Percentiles rank a stretch among this genome's conserved stretches.
phyloP scores from a whole-genome alignment of 1,140 invertebrate species.

The Lepidurus packardi region DNA sequence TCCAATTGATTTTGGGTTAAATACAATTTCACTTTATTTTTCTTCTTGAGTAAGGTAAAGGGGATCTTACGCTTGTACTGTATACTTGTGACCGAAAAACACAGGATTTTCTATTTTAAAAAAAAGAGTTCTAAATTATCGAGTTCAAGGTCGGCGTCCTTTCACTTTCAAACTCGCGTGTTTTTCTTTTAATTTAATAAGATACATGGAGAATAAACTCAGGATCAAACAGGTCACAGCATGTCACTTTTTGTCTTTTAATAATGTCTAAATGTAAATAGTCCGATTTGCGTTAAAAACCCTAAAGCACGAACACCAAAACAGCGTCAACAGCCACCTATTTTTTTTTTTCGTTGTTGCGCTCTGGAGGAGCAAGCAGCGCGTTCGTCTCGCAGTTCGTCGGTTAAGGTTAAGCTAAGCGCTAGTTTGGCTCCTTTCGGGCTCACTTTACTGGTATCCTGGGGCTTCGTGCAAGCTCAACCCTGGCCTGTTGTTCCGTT shows the following conservation, averaged over 20 bases:
- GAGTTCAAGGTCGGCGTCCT: constrained; percentile 1
- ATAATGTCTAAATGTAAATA: no score
- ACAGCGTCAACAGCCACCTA: background rate
- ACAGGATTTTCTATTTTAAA: background rate
- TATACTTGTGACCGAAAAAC: no score
- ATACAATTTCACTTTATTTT: no score
- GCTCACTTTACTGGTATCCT: background rate
- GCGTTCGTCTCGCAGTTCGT: background rate
- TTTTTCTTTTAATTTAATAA: background rate
- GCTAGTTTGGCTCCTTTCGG: background rate
- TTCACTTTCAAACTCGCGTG: background rate
- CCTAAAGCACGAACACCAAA: background rate
- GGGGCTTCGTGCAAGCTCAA: background rate
- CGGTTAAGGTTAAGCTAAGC: background rate
- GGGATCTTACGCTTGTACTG: no score
- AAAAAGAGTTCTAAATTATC: background rate
- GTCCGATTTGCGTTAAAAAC: no score
- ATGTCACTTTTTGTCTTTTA: no score
- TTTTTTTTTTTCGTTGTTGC: background rate
- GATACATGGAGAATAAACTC: no score
- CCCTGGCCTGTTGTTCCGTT: constrained; percentile 11
- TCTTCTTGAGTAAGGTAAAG: no score
- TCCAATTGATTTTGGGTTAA: no score
- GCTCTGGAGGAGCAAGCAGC: background rate
- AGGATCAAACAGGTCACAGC: no score